These are phyloP conservation scores for Pollenia angustigena DNA, from an alignment of 2,888 invertebrate species.

Conservation along the genomic window DNA sequence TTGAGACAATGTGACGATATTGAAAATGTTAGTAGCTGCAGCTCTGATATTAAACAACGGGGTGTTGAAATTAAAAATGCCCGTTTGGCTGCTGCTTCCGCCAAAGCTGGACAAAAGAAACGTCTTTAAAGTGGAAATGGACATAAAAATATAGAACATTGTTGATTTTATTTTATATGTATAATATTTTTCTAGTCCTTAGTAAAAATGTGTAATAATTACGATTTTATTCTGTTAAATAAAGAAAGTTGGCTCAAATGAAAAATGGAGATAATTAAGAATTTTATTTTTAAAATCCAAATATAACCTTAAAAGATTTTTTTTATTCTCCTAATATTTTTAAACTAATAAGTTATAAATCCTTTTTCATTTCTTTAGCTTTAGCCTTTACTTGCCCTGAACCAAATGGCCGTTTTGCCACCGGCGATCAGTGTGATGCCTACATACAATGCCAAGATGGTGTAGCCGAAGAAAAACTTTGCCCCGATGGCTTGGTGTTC, in stretches of 20 bases:
- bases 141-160: slow-evolving; percentile 25
- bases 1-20: slow-evolving; percentile 90
- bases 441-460: slow-evolving; percentile 90
- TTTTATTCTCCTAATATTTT: background rate
- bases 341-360: background rate
- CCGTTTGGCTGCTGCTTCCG: slow-evolving; percentile 76
- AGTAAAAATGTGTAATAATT: slow-evolving; percentile 62
- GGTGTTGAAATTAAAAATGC: slow-evolving; percentile 81
- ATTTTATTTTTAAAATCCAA: background rate
- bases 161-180: slow-evolving; percentile 47
- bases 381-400: slow-evolving; percentile 85
- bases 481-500: slow-evolving; percentile 92
- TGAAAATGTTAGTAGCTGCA: slow-evolving; percentile 91
- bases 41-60: slow-evolving; percentile 79
- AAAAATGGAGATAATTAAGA: background rate
- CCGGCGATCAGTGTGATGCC: slow-evolving; percentile 89
- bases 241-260: slow-evolving; percentile 30
- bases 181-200: slow-evolving; percentile 74
- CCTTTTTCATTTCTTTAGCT: slow-evolving; percentile 73
- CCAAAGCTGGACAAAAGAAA: slow-evolving; percentile 55
- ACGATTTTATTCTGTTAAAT: slow-evolving; percentile 44
- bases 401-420: slow-evolving; percentile 88
- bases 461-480: slow-evolving; percentile 89
- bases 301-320: background rate
- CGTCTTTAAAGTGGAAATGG: slow-evolving; percentile 61